Percentiles rank a stretch among this genome's conserved stretches.
These are phyloP conservation scores for Galeopsomyia nigrocyanea DNA, from an alignment of 2,888 invertebrate genomes.

Conservation along the genomic window DNA sequence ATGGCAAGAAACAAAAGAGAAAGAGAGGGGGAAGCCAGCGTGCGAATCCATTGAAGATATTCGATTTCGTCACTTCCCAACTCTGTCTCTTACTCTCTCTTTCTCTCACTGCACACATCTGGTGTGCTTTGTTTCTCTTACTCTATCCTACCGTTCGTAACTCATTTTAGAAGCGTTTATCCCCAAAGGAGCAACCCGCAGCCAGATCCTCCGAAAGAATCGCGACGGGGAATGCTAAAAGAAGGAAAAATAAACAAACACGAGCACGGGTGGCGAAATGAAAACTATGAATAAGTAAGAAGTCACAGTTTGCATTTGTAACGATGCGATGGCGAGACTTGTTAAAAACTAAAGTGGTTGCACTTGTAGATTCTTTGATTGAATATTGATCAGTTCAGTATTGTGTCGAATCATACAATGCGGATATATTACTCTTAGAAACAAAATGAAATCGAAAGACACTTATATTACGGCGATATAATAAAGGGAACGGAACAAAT, in stretches of 20 bases:
- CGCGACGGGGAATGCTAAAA: background rate
- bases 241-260: background rate
- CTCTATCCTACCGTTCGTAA: constrained; percentile 11
- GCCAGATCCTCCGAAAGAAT: background rate
- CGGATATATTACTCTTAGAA: too few species aligned
- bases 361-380: too few species aligned
- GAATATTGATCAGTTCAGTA: too few species aligned
- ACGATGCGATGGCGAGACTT: too few species aligned
- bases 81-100: background rate
- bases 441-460: too few species aligned
- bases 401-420: too few species aligned
- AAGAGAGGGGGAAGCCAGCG: constrained; percentile 11
- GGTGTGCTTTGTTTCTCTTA: background rate
- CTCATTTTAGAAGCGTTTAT: constrained; percentile 26
- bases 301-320: too few species aligned
- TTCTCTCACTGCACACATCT: constrained; percentile 3
- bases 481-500: too few species aligned
- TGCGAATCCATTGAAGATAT: constrained; percentile 4
- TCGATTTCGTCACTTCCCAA: constrained; percentile 7
- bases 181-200: constrained; percentile 18
- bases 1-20: constrained; percentile 24
- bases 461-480: too few species aligned
- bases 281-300: background rate
- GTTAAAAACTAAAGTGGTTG: too few species aligned
- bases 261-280: background rate